phyloP scores from a whole-genome alignment of 2,888 invertebrate species.

The Clostera curtula region DNA sequence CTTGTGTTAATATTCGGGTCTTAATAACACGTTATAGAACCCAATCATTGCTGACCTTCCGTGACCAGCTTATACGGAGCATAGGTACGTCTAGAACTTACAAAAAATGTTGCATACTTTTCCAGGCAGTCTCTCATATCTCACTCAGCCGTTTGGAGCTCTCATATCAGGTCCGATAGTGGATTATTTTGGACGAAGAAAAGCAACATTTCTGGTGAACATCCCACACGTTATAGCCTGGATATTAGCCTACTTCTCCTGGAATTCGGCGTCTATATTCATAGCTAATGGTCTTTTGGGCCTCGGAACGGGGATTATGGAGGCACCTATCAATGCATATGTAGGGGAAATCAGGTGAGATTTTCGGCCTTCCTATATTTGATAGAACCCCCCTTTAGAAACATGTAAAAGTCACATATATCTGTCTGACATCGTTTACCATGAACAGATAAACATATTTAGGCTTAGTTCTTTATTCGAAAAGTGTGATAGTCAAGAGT shows the following conservation, averaged over 20 bases:
- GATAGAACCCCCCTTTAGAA: too few species aligned
- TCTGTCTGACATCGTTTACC: too few species aligned
- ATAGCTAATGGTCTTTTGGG: conserved; percentile 67
- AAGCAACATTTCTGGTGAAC: conserved; percentile 69
- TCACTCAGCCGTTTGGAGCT: conserved; percentile 75
- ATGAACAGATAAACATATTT: too few species aligned
- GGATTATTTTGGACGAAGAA: conserved; percentile 72
- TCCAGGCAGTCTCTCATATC: conserved; percentile 70
- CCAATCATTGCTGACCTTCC: too few species aligned
- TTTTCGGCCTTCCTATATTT: background rate
- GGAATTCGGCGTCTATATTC: conserved; percentile 59
- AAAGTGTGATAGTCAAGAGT: too few species aligned
- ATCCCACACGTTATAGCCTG: conserved; percentile 72
- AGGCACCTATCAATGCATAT: conserved; percentile 74
- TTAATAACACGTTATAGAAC: too few species aligned
- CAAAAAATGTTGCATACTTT: conserved; percentile 17
- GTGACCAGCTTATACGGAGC: too few species aligned
- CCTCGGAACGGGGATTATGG: conserved; percentile 74
- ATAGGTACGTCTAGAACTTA: too few species aligned
- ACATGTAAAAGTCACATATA: too few species aligned
- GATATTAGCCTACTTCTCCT: conserved; percentile 68
- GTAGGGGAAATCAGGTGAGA: conserved; percentile 73
- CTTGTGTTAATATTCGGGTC: too few species aligned
- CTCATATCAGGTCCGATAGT: conserved; percentile 69
- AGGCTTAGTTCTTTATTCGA: too few species aligned